A percentile compares a stretch with the other conserved stretches of the same genome.
These are phyloP conservation scores for Apomyelois bistriatella DNA, from an alignment of 2,888 invertebrate genomes.

Conservation along the genomic window DNA sequence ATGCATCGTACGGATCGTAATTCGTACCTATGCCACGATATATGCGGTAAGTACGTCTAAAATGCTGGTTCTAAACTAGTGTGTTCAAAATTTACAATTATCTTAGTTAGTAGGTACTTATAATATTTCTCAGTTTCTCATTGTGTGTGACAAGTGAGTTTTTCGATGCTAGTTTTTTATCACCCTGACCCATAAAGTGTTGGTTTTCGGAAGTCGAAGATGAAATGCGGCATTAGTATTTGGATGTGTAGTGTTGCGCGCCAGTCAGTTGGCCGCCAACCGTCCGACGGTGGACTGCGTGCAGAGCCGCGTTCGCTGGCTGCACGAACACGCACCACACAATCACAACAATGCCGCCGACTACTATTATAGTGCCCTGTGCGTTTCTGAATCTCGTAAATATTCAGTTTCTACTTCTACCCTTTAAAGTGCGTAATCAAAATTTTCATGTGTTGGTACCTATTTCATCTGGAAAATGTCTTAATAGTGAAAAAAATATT, in stretches of 20 bases:
- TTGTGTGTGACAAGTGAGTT: no score
- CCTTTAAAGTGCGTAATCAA: slow-evolving; percentile 10
- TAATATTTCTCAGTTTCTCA: no score
- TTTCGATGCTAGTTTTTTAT: no score
- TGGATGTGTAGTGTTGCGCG: slow-evolving; percentile 51
- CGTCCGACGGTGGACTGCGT: slow-evolving; percentile 68
- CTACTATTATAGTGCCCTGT: slow-evolving; percentile 77
- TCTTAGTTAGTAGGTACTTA: no score
- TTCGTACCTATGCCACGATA: no score
- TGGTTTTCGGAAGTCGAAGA: background rate
- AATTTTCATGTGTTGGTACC: background rate
- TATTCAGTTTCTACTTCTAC: slow-evolving; percentile 19
- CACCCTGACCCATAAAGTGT: background rate
- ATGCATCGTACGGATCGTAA: no score
- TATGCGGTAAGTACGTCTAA: no score
- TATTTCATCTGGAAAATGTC: slow-evolving; percentile 1
- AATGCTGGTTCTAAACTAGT: no score
- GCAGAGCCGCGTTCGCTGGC: slow-evolving; percentile 45
- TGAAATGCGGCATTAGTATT: slow-evolving; percentile 70
- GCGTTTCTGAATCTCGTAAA: slow-evolving; percentile 50
- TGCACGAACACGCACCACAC: slow-evolving; percentile 34
- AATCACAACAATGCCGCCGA: slow-evolving; percentile 74
- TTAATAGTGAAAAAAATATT: slow-evolving; percentile 1
- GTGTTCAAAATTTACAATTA: no score
- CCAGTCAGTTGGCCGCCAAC: slow-evolving; percentile 69